Evolutionary conservation across 2,888 invertebrate genomes (phyloP), one percentile per base, ranked within the genome.

Genomic region (Strigamia maritima): DNA sequence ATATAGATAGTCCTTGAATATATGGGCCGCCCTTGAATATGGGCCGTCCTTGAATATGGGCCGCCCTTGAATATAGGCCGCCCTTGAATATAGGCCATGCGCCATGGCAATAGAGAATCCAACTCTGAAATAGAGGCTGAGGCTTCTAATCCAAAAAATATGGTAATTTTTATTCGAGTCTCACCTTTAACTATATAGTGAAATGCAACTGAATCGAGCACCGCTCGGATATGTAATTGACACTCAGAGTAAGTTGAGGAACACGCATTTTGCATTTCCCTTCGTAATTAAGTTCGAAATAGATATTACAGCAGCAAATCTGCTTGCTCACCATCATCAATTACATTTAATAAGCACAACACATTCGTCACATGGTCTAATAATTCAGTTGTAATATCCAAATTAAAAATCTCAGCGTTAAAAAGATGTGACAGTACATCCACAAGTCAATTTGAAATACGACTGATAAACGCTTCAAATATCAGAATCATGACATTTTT

Each of bases 381-480:
- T 54, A 54, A 54, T 54, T 54, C 19, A 54, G 14, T 54, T 54
- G n/a, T 54, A 22, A 60, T 22, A 22, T 22, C 60, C 60, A 60
- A 60, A 60, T 60, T 60, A 60, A 60, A 60, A 60, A 60, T 14
- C 60, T 54, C 16, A n/a, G 38, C 6, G 38, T 38, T 8, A 38
- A 38, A 38, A 14, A 44, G 44, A 44, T 16, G 14, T 44, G 14
- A 44, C 3, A 60, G 7, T 22, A 24, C 16, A n/a, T n/a, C n/a
- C n/a, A 22, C 60, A 60, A 8, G 4, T 60, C 60, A 22, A 8
- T 60, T 60, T 60, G 22, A 60, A 60, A 60, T 22, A 22, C 22
- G 60, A 22, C 60, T 60, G 60, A 60, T 60, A 60, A 60, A 60
- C 60, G 60, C 24, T 4, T 60, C 60, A 60, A 60, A 60, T 60